A percentile compares a stretch with the other conserved stretches of the same genome.
Evolutionary conservation across 2,888 invertebrate genomes (phyloP).

Genomic region (Eupithecia vulgata): DNA sequence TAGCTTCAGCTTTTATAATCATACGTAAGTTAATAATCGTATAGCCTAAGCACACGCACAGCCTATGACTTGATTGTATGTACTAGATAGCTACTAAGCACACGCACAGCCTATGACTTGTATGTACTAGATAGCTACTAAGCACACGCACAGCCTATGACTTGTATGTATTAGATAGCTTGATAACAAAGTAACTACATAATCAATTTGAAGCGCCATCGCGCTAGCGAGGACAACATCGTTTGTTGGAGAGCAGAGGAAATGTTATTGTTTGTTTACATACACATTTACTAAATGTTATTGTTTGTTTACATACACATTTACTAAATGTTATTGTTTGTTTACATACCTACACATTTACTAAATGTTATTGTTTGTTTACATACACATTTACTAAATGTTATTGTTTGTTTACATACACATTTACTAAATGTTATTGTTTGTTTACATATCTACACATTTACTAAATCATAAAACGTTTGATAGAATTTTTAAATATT

Average conservation of each 20-base stretch:
- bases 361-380: neutral
- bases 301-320: neutral
- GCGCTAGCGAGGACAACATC: neutral
- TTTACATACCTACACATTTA: neutral
- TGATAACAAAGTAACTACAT: neutral
- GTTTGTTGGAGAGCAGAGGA: neutral
- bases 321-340: neutral
- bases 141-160: too few relatives aligned
- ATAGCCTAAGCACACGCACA: neutral
- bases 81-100: too few relatives aligned
- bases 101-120: too few relatives aligned
- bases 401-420: neutral
- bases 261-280: neutral
- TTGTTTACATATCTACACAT: neutral
- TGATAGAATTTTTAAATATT: neutral
- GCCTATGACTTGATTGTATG: too few relatives aligned
- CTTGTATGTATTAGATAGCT: neutral
- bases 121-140: too few relatives aligned
- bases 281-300: neutral
- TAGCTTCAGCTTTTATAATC: neutral
- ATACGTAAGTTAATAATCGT: neutral
- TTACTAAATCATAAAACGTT: neutral
- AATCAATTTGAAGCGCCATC: neutral
- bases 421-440: slow-evolving; percentile 2
- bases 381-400: neutral